Percentiles rank a stretch among this genome's conserved stretches.
These are phyloP conservation scores for Ophion ellenae DNA, from an alignment of 2,888 invertebrate species.

Conservation along the genomic window DNA sequence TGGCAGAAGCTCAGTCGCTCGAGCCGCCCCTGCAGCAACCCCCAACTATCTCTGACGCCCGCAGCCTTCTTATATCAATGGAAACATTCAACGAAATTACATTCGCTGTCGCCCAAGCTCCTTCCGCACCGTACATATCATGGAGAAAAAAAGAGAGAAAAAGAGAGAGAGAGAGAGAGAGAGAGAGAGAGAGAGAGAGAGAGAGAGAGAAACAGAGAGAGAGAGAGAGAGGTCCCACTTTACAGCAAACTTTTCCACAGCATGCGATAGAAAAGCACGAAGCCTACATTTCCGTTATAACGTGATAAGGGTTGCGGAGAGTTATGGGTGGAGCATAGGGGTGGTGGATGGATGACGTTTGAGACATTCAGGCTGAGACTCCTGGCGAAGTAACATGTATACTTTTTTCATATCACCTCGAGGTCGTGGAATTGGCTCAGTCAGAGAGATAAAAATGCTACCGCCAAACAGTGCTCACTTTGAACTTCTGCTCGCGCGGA, in stretches of 20 bases:
- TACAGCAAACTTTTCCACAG: conserved; percentile 25
- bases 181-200: conserved; percentile 19
- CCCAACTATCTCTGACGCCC: conserved; percentile 69
- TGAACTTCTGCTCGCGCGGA: neutral
- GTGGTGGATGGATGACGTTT: conserved; percentile 11
- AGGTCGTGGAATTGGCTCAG: neutral
- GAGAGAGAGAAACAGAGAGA: conserved; percentile 17
- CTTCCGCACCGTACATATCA: conserved; percentile 36
- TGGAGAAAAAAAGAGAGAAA: conserved; percentile 18
- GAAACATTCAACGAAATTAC: conserved; percentile 80
- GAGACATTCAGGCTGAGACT: conserved; percentile 28
- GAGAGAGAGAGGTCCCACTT: conserved; percentile 20
- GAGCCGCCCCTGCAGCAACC: conserved; percentile 53
- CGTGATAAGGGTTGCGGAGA: conserved; percentile 1
- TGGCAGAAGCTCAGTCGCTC: conserved; percentile 55
- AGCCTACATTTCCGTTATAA: conserved; percentile 1
- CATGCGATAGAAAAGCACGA: conserved; percentile 38
- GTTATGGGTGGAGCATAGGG: neutral
- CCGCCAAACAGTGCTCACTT: neutral
- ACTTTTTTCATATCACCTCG: neutral
- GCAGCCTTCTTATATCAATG: conserved; percentile 80
- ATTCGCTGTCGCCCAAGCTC: conserved; percentile 71
- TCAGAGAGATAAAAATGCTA: neutral
- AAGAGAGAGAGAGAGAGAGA: conserved; percentile 20
- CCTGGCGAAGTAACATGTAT: neutral